These are phyloP conservation scores for Chionodraco myersi DNA, from an alignment of 2,113 vertebrate species.

Conservation along the genomic window DNA sequence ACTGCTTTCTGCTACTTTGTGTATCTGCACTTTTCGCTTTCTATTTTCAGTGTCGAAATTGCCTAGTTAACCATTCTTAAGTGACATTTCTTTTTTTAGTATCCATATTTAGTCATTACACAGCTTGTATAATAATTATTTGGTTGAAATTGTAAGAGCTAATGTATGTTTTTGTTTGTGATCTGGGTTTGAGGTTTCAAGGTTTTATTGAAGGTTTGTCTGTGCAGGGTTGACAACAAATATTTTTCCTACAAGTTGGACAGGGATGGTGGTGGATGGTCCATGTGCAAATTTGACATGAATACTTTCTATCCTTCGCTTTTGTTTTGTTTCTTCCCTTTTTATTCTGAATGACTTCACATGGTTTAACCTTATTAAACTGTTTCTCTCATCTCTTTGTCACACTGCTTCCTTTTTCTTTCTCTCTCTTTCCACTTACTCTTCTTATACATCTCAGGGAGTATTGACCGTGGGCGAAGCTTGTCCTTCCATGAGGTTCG, in stretches of 20 bases:
- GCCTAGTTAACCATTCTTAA: neutral
- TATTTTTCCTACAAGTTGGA: constrained; percentile 13
- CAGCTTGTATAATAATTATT: constrained; percentile 12
- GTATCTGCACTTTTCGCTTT: neutral
- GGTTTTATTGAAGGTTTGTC: constrained; percentile 28
- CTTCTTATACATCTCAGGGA: constrained; percentile 79
- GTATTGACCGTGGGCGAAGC: constrained; percentile 84
- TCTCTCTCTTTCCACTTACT: no score
- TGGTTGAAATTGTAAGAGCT: constrained; percentile 4
- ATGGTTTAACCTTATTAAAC: constrained; percentile 2
- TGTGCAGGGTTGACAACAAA: constrained; percentile 6
- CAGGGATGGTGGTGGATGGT: constrained; percentile 9
- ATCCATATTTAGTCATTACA: neutral
- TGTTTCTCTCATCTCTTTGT: neutral
- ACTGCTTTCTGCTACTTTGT: neutral
- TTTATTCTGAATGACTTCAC: neutral
- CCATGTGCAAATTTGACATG: neutral
- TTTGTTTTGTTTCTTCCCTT: neutral
- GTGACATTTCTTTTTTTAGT: neutral
- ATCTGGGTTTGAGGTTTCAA: constrained; percentile 12
- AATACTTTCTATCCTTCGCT: neutral
- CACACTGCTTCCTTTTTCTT: neutral
- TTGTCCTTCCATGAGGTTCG: constrained; percentile 90
- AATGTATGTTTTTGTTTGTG: constrained; percentile 4
- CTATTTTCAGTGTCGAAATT: neutral